phyloP scores from a whole-genome alignment of 2,888 invertebrate genomes.

The Dasypolia templi region DNA sequence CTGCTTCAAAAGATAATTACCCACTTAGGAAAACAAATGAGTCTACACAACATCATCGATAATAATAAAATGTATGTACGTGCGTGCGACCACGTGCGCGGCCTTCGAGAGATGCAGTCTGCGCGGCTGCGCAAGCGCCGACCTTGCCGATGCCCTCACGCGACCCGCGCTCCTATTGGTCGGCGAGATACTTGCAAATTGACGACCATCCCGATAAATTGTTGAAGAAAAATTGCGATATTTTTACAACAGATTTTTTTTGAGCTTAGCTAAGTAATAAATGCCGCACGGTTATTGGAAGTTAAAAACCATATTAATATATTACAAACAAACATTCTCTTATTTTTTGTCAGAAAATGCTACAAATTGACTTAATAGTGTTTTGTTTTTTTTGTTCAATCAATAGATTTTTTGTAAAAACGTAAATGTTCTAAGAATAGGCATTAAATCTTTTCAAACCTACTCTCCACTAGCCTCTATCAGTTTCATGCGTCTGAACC shows the following conservation, averaged over 20 bases:
- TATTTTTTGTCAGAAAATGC: too few relatives aligned
- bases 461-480: too few relatives aligned
- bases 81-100: conserved; percentile 64
- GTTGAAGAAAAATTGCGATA: conserved; percentile 15
- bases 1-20: background rate
- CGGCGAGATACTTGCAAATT: conserved; percentile 47
- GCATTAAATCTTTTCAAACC: too few relatives aligned
- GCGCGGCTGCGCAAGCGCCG: conserved; percentile 57
- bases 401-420: too few relatives aligned
- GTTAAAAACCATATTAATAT: too few relatives aligned
- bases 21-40: conserved; percentile 29
- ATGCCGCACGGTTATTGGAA: too few relatives aligned
- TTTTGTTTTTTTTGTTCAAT: too few relatives aligned
- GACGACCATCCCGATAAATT: conserved; percentile 27
- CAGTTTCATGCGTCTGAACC: too few relatives aligned
- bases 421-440: too few relatives aligned
- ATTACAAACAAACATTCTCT: too few relatives aligned
- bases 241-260: conserved; percentile 30
- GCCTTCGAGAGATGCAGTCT: conserved; percentile 67
- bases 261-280: too few relatives aligned
- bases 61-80: conserved; percentile 55
- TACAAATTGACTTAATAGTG: too few relatives aligned
- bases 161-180: conserved; percentile 58
- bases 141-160: conserved; percentile 65
- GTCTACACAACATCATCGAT: conserved; percentile 49